Evolutionary conservation across 2,113 vertebrate genomes (phyloP).

Genomic region (Murina feae): DNA sequence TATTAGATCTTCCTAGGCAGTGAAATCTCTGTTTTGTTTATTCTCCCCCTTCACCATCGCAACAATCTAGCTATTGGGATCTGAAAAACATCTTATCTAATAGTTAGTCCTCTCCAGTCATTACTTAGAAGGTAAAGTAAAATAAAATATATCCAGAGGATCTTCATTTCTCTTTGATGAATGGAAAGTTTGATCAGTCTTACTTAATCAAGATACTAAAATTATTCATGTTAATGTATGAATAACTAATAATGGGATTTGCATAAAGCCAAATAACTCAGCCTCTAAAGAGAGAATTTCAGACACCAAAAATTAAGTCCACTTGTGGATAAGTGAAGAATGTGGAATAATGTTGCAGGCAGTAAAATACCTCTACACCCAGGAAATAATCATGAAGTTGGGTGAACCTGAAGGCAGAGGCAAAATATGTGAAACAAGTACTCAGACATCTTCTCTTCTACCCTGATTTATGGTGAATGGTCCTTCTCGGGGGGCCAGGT

Average conservation of each 20-base stretch:
- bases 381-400: not conserved
- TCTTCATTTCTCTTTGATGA: not conserved
- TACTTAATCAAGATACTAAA: conserved; percentile 49
- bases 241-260: conserved; percentile 48
- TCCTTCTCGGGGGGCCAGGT: not conserved
- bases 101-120: not conserved
- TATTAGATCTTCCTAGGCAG: not conserved
- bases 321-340: not conserved
- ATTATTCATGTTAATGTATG: conserved; percentile 42
- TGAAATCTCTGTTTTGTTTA: not conserved
- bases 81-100: not conserved
- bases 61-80: not conserved
- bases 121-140: not conserved
- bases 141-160: not conserved
- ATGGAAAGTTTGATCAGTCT: conserved; percentile 52
- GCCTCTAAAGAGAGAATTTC: conserved; percentile 41
- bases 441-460: not conserved
- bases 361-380: not conserved
- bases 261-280: conserved; percentile 48
- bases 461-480: not conserved
- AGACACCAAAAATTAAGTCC: conserved; percentile 34
- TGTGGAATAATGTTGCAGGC: not conserved
- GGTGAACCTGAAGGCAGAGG: not conserved
- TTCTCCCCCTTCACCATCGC: not conserved
- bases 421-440: not conserved